These are phyloP conservation scores for Cinclus mexicanus DNA, from an alignment of 2,113 vertebrate genomes.

Conservation along the genomic window DNA sequence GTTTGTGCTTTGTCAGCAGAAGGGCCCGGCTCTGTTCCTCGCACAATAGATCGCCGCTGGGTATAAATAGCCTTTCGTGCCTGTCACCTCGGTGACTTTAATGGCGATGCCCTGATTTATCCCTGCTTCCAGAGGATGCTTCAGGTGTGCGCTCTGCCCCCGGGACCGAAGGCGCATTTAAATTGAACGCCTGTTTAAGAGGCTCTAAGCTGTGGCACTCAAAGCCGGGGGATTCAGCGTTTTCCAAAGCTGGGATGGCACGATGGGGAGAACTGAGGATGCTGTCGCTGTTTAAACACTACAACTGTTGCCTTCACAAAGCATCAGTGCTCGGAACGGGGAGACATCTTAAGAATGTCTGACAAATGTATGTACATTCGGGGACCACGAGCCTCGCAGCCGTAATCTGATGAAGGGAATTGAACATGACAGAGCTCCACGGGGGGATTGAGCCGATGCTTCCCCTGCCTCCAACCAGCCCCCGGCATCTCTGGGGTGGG, in stretches of 20 bases:
- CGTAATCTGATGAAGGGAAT: background rate
- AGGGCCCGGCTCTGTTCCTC: background rate
- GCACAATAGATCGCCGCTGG: background rate
- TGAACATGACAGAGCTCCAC: slow-evolving; percentile 23
- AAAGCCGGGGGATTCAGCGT: background rate
- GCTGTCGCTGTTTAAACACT: background rate
- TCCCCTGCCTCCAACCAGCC: background rate
- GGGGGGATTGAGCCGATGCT: background rate
- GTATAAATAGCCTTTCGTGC: slow-evolving; percentile 34
- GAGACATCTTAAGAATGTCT: slow-evolving; percentile 39
- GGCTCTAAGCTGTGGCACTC: background rate
- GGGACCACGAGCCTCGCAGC: background rate
- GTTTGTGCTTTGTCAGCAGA: slow-evolving; percentile 49
- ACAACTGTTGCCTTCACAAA: slow-evolving; percentile 29
- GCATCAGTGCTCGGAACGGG: background rate
- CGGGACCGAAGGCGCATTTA: fast-evolving
- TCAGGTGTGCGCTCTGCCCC: background rate
- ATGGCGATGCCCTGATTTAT: slow-evolving; percentile 28
- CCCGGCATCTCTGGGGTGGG: background rate
- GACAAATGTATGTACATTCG: slow-evolving; percentile 35
- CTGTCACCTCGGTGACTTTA: slow-evolving; percentile 6
- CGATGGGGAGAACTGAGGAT: background rate
- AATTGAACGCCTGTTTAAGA: background rate
- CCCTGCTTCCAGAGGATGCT: background rate
- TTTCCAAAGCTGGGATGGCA: background rate